A percentile compares a stretch with the other conserved stretches of the same genome.
Evolutionary conservation across 1,140 invertebrate species (phyloP).

Genomic region (Belonocnema kinseyi): DNA sequence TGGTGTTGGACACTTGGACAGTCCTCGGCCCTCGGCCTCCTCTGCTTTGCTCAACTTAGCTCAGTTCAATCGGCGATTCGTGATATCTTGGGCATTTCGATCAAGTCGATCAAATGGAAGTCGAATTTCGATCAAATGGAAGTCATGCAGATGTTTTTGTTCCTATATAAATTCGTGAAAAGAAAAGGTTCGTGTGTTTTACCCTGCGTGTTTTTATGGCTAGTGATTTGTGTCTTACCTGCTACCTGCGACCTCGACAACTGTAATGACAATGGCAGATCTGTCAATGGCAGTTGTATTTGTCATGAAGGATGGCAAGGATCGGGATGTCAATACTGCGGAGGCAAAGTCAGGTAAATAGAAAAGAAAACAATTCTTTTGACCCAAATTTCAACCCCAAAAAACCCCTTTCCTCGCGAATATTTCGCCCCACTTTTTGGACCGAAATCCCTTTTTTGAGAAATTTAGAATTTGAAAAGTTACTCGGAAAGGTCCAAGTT

Average conservation of each 20-base stretch:
- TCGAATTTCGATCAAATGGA: conserved; percentile 82
- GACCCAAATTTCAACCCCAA: background rate
- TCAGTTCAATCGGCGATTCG: conserved; percentile 1
- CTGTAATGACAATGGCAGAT: conserved; percentile 83
- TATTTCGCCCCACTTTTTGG: background rate
- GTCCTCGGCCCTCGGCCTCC: too few species aligned
- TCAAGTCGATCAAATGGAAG: conserved; percentile 67
- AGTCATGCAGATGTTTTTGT: conserved; percentile 88
- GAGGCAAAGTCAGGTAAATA: conserved; percentile 92
- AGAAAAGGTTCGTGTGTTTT: conserved; percentile 41
- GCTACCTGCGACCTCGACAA: conserved; percentile 71
- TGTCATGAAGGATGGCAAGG: conserved; percentile 95
- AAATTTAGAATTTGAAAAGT: conserved; percentile 8
- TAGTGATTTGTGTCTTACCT: conserved; percentile 51
- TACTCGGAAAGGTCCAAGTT: conserved; percentile 18
- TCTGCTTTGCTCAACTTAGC: conserved; percentile 15
- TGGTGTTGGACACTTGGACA: too few species aligned
- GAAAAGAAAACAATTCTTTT: background rate
- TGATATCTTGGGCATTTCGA: too few species aligned
- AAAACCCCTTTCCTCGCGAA: background rate
- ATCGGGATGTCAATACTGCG: conserved; percentile 90
- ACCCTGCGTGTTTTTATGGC: conserved; percentile 44
- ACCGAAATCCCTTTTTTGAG: background rate
- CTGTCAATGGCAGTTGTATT: conserved; percentile 89
- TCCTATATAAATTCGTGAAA: conserved; percentile 82